Evolutionary conservation across 2,797 vertebrate species (phyloP).

Genomic region (Neoniphon sammara): DNA sequence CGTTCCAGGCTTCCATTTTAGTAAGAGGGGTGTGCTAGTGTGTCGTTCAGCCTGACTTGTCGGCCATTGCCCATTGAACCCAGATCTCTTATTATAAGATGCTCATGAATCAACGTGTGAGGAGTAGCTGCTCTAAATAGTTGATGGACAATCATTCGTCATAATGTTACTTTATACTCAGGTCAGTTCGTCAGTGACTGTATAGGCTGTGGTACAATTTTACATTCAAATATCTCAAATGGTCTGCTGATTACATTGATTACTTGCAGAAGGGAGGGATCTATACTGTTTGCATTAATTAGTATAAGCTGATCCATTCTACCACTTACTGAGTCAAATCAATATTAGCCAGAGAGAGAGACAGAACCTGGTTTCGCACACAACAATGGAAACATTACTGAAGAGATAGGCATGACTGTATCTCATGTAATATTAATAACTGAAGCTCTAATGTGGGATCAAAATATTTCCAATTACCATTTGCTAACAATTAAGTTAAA

Average conservation of each 20-base stretch:
- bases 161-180: neutral
- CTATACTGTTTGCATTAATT: conserved; percentile 40
- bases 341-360: conserved; percentile 44
- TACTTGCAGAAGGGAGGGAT: conserved; percentile 18
- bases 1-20: conserved; percentile 74
- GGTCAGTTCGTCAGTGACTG: neutral
- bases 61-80: conserved; percentile 62
- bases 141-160: neutral
- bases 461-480: neutral
- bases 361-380: conserved; percentile 35
- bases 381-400: conserved; percentile 21
- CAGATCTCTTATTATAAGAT: conserved; percentile 33
- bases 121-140: neutral
- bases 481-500: conserved; percentile 1
- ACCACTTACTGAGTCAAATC: conserved; percentile 56
- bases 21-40: conserved; percentile 41
- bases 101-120: conserved; percentile 11
- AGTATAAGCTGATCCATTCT: conserved; percentile 52
- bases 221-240: neutral
- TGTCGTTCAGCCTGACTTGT: conserved; percentile 41
- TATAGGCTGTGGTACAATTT: neutral
- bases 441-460: neutral
- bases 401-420: neutral
- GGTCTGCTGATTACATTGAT: neutral
- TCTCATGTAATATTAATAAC: conserved; percentile 20